Evolutionary conservation across 2,888 invertebrate genomes (phyloP), one percentile per base, ranked within the genome.

Genomic region (Chloromyia formosa): DNA sequence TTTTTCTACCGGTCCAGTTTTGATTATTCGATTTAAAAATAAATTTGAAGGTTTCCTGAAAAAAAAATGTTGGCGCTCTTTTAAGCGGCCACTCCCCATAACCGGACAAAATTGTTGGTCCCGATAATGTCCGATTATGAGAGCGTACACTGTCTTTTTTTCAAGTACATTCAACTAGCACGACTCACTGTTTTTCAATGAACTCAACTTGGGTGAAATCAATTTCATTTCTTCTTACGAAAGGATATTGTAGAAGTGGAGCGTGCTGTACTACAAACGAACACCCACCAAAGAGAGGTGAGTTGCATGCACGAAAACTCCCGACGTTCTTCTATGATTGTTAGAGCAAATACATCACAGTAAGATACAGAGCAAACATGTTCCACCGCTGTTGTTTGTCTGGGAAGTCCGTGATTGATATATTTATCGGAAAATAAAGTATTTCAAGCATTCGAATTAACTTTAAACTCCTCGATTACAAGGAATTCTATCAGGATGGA

Each of bases 391-490:
- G 53, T 54, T 69, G 54, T 54, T 22, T 62, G 27, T 40, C 40
- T 40, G 62, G 23, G 14, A 54, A 27, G 18, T n/a, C 23, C 10
- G 53, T 69, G 68, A 69, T 69, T 69, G 68, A 69, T 69, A 69
- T 53, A 69, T 69, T 53, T 69, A 69, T 69, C 35, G 54, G 62
- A 62, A 54, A 69, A 16, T 20, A 20, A 69, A 54, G 27, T 16
- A 69, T 54, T 69, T 35, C 53, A 69, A 54, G 68, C 54, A 35
- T 69, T 53, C 53, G 68, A 69, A 69, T 69, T 69, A 69, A 69
- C 68, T 69, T 69, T 69, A 69, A 69, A 69, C 54, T 69, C 54
- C 68, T 69, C 68, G 68, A 53, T 69, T 69, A 69, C 68, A 23
- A 2, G 66, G 1, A 54, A 23, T 54, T n/a, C 18, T 27, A 12